Base-by-base conservation (phyloP, 1,140 invertebrate species). In the Heliconius congener region DNA sequence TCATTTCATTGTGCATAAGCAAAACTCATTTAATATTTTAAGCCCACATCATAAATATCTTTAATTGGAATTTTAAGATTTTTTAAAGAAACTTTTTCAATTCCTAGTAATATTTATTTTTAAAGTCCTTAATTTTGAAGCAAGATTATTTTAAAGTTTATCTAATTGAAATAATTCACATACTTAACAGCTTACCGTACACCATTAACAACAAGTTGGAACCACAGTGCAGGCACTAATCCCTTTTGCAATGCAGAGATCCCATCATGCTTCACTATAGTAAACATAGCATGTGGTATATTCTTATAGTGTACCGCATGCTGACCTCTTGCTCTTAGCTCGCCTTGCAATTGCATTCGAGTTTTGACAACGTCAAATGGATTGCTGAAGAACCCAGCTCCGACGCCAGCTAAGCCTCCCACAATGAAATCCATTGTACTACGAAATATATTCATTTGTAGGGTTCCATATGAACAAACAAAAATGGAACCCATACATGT, bases 341-440 rank as follows among this genome's bases (percentile, higher is more conserved):
- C 98, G 52, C 98, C 98, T 95, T 99, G 98, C 18, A 99, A 93
- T 90, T 99, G 98, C 92, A 99, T 96, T 46, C 98, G 95, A 46
- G 97, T 98, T 95, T 98, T 99, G 42, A 94, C 90, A 52, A 97
- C 97, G 89, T 97, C 97, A 82, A 97, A 95, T 3, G 97, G 97
- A 91, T 97, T 97, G 34, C 96, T 97, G 86, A 97, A 96, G 82
- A 97, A 91, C 5, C 96, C 96, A 8, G 97, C 96, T 46, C 96
- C 95, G 73, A 96, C 96, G 0, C 96, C 96, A 1, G 96, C 96
- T 39, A 96, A 57, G 4, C 96, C 97, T 57, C 96, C 97, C 57
- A 97, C 93, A 55, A 96, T 52, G 90, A 97, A 97, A 90, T 97
- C 97, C 95, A 96, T 96, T 82, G 82, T 87, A 83, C 88, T 91